These are phyloP conservation scores for Calameuta filiformis DNA, from an alignment of 2,888 invertebrate genomes.

Conservation along the genomic window DNA sequence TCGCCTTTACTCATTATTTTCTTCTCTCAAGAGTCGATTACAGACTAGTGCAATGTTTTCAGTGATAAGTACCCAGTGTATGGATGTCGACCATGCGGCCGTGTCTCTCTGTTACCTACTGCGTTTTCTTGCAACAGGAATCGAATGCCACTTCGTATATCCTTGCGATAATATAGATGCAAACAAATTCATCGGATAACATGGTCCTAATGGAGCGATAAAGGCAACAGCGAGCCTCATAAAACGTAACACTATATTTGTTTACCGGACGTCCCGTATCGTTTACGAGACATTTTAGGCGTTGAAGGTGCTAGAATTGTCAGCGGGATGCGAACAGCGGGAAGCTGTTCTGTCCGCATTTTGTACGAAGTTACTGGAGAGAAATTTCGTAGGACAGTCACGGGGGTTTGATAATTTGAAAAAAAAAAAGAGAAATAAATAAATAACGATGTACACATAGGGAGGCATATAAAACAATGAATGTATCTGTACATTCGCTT, in stretches of 20 bases:
- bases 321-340: constrained; percentile 41
- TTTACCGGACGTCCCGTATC: constrained; percentile 35
- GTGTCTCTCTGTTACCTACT: background rate
- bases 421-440: background rate
- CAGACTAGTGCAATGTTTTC: background rate
- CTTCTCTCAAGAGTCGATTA: background rate
- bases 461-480: background rate
- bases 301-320: constrained; percentile 34
- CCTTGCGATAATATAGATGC: background rate
- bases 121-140: background rate
- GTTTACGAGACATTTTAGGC: constrained; percentile 7
- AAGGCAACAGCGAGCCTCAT: constrained; percentile 34
- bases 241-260: constrained; percentile 45
- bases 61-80: too few species aligned
- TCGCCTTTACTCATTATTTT: background rate
- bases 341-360: constrained; percentile 14
- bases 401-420: background rate
- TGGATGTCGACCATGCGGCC: too few species aligned
- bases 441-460: background rate
- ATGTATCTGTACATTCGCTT: background rate
- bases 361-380: background rate
- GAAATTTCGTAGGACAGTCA: background rate
- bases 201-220: constrained; percentile 33
- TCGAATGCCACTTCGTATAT: background rate
- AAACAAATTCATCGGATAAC: constrained; percentile 38